Base-by-base conservation (phyloP, 2,888 invertebrate genomes). In the Epinotia nisella region DNA sequence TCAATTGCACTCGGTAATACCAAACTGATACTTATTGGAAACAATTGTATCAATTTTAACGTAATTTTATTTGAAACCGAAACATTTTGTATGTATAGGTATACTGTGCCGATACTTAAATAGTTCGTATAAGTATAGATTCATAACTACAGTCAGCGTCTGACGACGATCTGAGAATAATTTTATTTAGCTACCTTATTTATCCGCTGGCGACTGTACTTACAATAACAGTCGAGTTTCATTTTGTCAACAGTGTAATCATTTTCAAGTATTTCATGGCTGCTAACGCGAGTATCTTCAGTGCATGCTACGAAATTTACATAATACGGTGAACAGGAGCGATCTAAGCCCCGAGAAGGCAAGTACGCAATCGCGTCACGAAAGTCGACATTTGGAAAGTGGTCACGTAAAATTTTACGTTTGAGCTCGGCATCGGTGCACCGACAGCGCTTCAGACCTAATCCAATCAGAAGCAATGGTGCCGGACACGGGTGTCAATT, bases 371-470 rank as follows among this genome's bases (percentile, higher is more conserved):
- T 91, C 83, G 85, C 85, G 84, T 87, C 86, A 84, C 86, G 87
- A 86, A 88, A 90, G 87, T 85, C 87, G 85, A 86, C 87, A 87
- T 88, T 90, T 85, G 78, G 88, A 90, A 91, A 92, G 92, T 90
- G 91, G 93, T 92, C 92, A 92, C 91, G 92, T 93, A 92, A 92
- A 93, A 92, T 92, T 92, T 92, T 91, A 93, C 91, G 90, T 92
- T 91, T 90, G 89, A 90, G 86, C 87, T 85, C 86, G 82, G 83
- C 88, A 85, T 89, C 86, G 86, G 84, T 85, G 87, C 87, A 86
- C 79, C 87, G 87, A 87, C 87, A 88, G 87, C 90, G 89, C 87
- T 87, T 87, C 87, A 85, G 85, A 89, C 86, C 88, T 90, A 93
- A 93, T 92, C 91, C 91, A 93, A 93, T 93, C 92, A 91, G 86